Evolutionary conservation across 2,113 vertebrate genomes (phyloP).

Genomic region (Sceloporus undulatus): DNA sequence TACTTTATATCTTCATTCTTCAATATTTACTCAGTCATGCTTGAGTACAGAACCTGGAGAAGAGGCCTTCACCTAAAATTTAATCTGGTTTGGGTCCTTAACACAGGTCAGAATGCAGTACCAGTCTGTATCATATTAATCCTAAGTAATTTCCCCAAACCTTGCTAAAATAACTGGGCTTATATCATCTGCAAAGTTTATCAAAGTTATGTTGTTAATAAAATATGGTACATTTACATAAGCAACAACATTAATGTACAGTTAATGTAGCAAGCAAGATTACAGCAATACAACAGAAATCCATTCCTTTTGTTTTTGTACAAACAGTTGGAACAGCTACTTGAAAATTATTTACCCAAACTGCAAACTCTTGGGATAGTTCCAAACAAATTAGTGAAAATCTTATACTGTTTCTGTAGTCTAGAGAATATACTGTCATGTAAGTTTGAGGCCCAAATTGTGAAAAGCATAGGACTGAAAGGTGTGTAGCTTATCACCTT

Average conservation of each 20-base stretch:
- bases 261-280: slow-evolving; percentile 79
- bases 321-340: slow-evolving; percentile 76
- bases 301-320: slow-evolving; percentile 68
- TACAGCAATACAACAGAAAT: slow-evolving; percentile 78
- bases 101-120: too few species aligned
- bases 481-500: background rate
- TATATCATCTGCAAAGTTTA: slow-evolving; percentile 68
- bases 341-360: slow-evolving; percentile 77
- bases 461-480: background rate
- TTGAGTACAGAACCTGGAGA: background rate
- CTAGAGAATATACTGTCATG: slow-evolving; percentile 70
- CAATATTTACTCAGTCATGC: background rate
- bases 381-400: slow-evolving; percentile 48
- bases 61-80: background rate
- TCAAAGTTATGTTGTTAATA: slow-evolving; percentile 79
- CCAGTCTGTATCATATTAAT: background rate
- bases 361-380: slow-evolving; percentile 57
- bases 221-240: slow-evolving; percentile 83
- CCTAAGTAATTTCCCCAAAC: background rate
- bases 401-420: slow-evolving; percentile 44
- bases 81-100: too few species aligned
- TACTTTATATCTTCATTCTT: background rate
- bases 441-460: background rate
- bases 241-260: slow-evolving; percentile 79
- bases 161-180: slow-evolving; percentile 17